phyloP scores from a whole-genome alignment of 2,888 invertebrate genomes.

The Catocala nupta region DNA sequence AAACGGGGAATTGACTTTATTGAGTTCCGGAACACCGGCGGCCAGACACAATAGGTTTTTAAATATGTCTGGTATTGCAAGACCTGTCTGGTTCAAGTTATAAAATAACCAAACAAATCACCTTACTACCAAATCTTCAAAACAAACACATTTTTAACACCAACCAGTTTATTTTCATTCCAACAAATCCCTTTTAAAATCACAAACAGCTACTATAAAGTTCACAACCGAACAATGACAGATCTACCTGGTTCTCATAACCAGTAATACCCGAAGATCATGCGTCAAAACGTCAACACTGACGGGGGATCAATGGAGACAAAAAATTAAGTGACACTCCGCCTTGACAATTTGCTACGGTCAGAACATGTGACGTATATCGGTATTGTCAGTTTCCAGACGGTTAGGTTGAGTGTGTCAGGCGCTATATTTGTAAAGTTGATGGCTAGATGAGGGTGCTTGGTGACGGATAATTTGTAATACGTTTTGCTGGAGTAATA shows the following conservation, averaged over 20 bases:
- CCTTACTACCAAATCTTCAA: not conserved
- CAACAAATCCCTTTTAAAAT: slow-evolving; percentile 5
- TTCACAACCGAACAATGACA: slow-evolving; percentile 47
- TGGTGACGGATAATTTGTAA: not conserved
- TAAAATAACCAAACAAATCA: not conserved
- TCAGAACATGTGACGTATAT: slow-evolving; percentile 63
- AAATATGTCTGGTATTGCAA: too few relatives aligned
- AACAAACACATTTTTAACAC: not conserved
- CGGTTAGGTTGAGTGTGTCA: slow-evolving; percentile 48
- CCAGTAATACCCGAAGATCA: slow-evolving; percentile 61
- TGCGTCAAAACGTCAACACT: slow-evolving; percentile 75
- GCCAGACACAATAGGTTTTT: too few relatives aligned
- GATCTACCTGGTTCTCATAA: slow-evolving; percentile 37
- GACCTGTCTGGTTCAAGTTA: not conserved
- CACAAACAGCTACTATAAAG: slow-evolving; percentile 21
- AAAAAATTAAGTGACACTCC: slow-evolving; percentile 62
- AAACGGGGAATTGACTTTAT: too few relatives aligned
- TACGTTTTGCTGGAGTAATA: not conserved
- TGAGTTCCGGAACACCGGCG: too few relatives aligned
- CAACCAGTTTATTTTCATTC: slow-evolving; percentile 18
- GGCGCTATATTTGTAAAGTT: slow-evolving; percentile 14
- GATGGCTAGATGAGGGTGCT: slow-evolving; percentile 8
- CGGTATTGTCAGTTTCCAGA: slow-evolving; percentile 59
- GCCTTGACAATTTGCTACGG: slow-evolving; percentile 76
- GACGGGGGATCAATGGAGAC: slow-evolving; percentile 63